Percentiles rank a stretch among this genome's conserved stretches.
Evolutionary conservation across 2,888 invertebrate genomes (phyloP).

Genomic region (Dolichopus griseipennis): DNA sequence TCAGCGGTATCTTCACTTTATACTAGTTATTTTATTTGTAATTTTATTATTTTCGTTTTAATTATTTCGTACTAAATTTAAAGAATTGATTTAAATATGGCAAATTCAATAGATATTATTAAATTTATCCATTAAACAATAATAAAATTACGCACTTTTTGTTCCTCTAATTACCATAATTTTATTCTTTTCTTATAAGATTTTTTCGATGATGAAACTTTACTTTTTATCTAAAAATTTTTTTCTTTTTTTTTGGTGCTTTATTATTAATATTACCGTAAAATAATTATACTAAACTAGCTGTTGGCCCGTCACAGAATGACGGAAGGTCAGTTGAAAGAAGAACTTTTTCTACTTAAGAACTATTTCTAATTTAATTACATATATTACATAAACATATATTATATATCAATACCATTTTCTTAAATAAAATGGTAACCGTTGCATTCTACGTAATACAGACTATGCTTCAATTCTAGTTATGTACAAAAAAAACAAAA

Average conservation of each 20-base stretch:
- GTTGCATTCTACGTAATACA: no score
- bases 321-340: no score
- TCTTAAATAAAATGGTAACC: no score
- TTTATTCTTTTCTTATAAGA: constrained; percentile 15
- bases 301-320: no score
- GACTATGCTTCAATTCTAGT: no score
- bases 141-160: constrained; percentile 25
- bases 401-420: no score
- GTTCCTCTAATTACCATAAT: constrained; percentile 27
- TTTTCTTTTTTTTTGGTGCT: not conserved
- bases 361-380: no score
- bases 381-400: no score
- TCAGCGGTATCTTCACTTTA: not conserved
- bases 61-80: not conserved
- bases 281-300: not conserved
- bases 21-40: not conserved
- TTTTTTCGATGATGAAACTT: constrained; percentile 4
- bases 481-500: no score
- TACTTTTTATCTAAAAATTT: not conserved
- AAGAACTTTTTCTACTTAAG: no score
- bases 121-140: constrained; percentile 8
- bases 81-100: not conserved
- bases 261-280: not conserved
- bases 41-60: not conserved
- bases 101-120: not conserved